Base-by-base conservation (phyloP, 2,888 invertebrate genomes). In the Drosophila sordidula region DNA sequence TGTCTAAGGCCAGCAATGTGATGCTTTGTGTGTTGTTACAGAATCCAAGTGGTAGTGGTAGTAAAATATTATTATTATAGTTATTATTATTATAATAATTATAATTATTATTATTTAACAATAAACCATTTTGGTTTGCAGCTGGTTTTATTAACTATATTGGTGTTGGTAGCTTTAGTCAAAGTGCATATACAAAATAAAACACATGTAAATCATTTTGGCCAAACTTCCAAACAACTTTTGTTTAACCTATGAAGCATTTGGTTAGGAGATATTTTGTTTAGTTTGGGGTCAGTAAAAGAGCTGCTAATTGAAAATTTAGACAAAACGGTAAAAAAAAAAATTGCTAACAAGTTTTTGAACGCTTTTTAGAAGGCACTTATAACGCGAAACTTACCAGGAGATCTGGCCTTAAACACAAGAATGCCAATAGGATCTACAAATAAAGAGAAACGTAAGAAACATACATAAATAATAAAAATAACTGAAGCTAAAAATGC, bases 371-470 rank as follows among this genome's bases (percentile, higher is more conserved):
- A 78, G 70, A 4, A 78, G 85, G 90, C 88, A 89, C 84, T 89
- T 89, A 82, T 83, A 88, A 88, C 92, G 91, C 92, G 89, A 90
- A 84, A 95, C 95, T 95, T 95, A 95, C 95, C 95, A 95, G 94
- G 93, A 95, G 94, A 93, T 95, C 95, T 94, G 95, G 95, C 95
- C 95, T 94, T 94, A 95, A 94, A 94, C 94, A 95, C 94, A 95
- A 94, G 94, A 94, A 95, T 94, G 95, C 95, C 94, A 95, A 94
- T 94, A 95, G 94, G 93, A 95, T 94, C 95, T 95, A 95, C 93
- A 95, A 94, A 94, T 79, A 91, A 94, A 94, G 92, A 93, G 93
- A 91, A 93, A 92, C 92, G 91, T 92, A 92, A 93, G 93, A 92
- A 92, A 91, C 93, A 92, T 92, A 87, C 85, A 77, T 87, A 87